A percentile compares a stretch with the other conserved stretches of the same genome.
Conservation (phyloP, 2,888 invertebrate species). For the Acleris literana region DNA sequence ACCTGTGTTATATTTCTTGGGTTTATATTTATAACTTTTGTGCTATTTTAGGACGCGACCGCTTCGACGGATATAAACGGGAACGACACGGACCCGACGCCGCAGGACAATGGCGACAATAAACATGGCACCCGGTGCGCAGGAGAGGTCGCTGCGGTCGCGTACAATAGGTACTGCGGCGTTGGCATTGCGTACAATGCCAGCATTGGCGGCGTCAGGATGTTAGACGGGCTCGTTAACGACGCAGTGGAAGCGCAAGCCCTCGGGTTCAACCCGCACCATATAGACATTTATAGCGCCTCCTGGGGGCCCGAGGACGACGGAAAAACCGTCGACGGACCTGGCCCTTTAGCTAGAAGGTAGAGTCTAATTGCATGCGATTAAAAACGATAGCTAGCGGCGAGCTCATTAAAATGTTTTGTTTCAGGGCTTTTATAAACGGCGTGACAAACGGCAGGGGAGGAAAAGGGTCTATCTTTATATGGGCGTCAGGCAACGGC, state of each 20-base stretch:
- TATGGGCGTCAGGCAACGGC: conserved; percentile 99
- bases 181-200: conserved; percentile 99
- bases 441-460: conserved; percentile 96
- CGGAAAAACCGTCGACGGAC: conserved; percentile 98
- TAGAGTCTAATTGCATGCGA: conserved; percentile 61
- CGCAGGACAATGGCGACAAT: conserved; percentile 99
- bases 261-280: conserved; percentile 94
- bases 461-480: conserved; percentile 97
- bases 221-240: conserved; percentile 98
- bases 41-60: conserved; percentile 89
- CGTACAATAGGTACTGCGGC: conserved; percentile 98
- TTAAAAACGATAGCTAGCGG: conserved; percentile 49
- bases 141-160: conserved; percentile 98
- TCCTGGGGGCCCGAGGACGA: conserved; percentile 99
- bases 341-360: conserved; percentile 93
- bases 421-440: conserved; percentile 93
- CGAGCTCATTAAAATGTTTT: conserved; percentile 72
- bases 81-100: conserved; percentile 98
- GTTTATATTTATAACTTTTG: conserved; percentile 25
- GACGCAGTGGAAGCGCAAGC: conserved; percentile 98
- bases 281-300: conserved; percentile 98
- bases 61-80: conserved; percentile 99
- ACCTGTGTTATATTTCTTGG: no score
- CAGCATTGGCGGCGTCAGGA: conserved; percentile 97
- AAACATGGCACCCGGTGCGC: conserved; percentile 99